Evolutionary conservation across 2,113 vertebrate genomes (phyloP), one percentile per base, ranked within the genome.

Genomic region (Dermatemys mawii): DNA sequence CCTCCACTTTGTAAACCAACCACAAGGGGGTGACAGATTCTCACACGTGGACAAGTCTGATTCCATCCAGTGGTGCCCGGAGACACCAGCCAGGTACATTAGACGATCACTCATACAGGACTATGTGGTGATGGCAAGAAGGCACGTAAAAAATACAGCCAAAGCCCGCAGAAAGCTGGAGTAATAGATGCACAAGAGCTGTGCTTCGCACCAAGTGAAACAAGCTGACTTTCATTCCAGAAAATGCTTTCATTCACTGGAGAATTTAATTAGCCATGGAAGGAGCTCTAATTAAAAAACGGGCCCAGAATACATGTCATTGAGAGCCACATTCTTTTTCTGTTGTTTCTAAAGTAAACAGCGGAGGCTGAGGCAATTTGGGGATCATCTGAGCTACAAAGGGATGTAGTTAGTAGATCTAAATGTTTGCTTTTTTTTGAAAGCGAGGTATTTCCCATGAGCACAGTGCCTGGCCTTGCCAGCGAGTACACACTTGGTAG

Each of bases 241-340:
- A 95, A 91, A 95, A 96, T 84, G 95, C 90, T 93, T 97, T 94
- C 79, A 86, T 96, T 97, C 96, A 91, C 94, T 87, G 91, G 86
- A 88, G 95, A 93, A 92, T 93, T 93, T 97, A 97, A 97, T 97
- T 97, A 96, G 90, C 95, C 94, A 41, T 84, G 94, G 92, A 96
- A 96, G 94, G 88, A 94, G 93, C 94, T 94, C 94, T 92, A 95
- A 97, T 97, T 91, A 92, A 32, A 60, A 86, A 55, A 83, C 48
- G 90, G 41, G 67, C 55, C 81, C 35, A 67, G 86, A 90, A n/a
- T 79, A 21, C 83, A 73, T 21, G 57, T 57, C 93, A 97, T n/a
- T 24, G 87, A 70, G 51, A 82, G 73, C 83, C 89, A 87, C 90
- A 83, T 83, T 81, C 93, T 79, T 92, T 87, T 94, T 78, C 94